Evolutionary conservation across 2,888 invertebrate species (phyloP), one percentile per base, ranked within the genome.

Genomic region (Drosophila nr. medialis): DNA sequence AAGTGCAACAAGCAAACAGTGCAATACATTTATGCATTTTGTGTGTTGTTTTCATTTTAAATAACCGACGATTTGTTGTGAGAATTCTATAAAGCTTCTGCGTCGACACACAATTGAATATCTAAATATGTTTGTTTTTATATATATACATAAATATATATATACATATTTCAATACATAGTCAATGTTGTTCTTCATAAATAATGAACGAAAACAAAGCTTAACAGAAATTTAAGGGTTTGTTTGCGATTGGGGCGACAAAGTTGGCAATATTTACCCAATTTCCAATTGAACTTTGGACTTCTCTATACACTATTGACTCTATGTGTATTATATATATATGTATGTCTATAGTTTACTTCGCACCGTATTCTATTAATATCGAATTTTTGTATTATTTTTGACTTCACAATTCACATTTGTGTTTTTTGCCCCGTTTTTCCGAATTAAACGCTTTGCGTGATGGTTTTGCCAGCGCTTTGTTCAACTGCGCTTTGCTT

Each of bases 11-110:
- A 48, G 45, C 34, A 62, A 49, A 58, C 18, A 53, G 27, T 51
- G 34, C 24, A 75, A 76, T 48, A 64, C 61, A 45, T 68, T 74
- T 64, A 61, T 79, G 62, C 76, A 48, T 75, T 74, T 67, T 63
- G 69, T 81, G 72, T 81, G 72, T 81, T 67, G 70, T 78, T 81
- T 81, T 75, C 72, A 78, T 72, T 81, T 70, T 34, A 78, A 80
- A 81, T 75, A 70, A 75, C 69, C 58, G 50, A 42, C 63, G 59
- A 59, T 77, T 78, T 81, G 63, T 68, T 66, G 65, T 62, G 40
- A 24, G 62, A 55, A 64, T 73, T 69, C n/a, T 59, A 55, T 51
- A 55, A 61, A 61, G 64, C 60, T 64, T 68, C 55, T 68, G 50
- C 71, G 59, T 68, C 71, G 53, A n/a, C 51, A 45, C 49, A 54